Evolutionary conservation across 2,888 invertebrate genomes (phyloP), one percentile per base, ranked within the genome.

Genomic region (Eretmocerus hayati): DNA sequence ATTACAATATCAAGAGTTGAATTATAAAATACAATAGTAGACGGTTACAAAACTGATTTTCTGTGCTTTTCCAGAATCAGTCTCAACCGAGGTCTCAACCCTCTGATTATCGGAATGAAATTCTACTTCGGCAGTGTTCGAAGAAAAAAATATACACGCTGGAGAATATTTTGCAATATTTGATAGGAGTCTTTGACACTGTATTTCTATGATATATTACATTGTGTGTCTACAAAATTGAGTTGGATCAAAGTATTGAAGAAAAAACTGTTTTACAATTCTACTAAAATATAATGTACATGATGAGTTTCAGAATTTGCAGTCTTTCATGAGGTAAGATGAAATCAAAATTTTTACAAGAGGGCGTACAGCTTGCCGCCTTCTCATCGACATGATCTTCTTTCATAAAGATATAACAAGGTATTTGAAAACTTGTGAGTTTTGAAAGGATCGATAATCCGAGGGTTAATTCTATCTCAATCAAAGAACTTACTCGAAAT

Each of bases 51-150:
- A n/a, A 44, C 50, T 37, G 39, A 21, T 41, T 48, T 47, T 45
- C 46, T 47, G 42, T 52, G 47, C 43, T 43, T 44, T 50, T 43
- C 41, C 49, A 43, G 45, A 56, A 58, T 67, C 66, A 65, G 64
- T 66, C 63, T 62, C 62, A 66, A 64, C 62, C 64, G 66, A 65
- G 64, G 64, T 66, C 63, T 62, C 62, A 66, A 64, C 62, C 64
- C 63, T 59, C 60, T 59, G 61, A 65, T 64, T 62, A 62, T 56
- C 45, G 48, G 47, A 26, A 26, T 31, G 46, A 33, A 43, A 46
- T 35, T 22, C 32, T 26, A 20, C 23, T 35, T 26, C 40, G 41
- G 42, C 42, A 47, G 43, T 51, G 40, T 43, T 38, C 15, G 4
- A 2, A n/a, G n/a, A n/a, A n/a, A n/a, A n/a, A n/a, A n/a, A n/a